These are phyloP conservation scores for Pogonocichla stellata DNA, from an alignment of 2,113 vertebrate genomes.

Conservation along the genomic window DNA sequence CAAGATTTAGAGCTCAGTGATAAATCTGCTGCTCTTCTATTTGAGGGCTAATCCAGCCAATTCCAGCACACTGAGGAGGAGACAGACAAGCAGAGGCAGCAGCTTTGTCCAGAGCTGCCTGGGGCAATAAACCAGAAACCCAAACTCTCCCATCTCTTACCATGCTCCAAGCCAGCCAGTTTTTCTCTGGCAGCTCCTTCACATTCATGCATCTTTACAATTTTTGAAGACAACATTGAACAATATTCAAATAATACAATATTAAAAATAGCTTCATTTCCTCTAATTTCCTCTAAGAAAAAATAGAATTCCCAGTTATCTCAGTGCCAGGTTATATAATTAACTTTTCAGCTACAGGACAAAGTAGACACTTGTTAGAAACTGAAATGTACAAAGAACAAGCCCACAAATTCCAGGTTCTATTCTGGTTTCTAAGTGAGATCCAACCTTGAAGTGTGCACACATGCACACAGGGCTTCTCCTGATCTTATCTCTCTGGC, in stretches of 20 bases:
- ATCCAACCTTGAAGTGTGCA: neutral
- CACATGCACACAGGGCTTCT: neutral
- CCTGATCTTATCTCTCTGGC: neutral
- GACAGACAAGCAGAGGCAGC: neutral
- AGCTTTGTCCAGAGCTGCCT: neutral
- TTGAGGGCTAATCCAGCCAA: neutral
- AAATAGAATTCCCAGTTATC: neutral
- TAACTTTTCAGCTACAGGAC: neutral
- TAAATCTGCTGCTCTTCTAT: neutral
- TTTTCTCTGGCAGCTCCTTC: neutral
- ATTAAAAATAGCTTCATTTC: neutral
- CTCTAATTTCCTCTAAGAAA: neutral
- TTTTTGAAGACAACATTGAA: neutral
- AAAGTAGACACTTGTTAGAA: constrained; percentile 9
- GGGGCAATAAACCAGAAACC: neutral
- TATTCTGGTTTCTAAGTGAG: neutral
- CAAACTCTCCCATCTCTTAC: neutral
- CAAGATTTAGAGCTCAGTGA: neutral
- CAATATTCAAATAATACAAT: neutral
- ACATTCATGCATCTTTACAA: neutral
- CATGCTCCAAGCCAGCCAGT: neutral
- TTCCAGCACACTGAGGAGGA: neutral
- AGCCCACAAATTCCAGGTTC: neutral
- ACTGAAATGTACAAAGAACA: neutral
- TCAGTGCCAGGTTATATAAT: neutral